Percentiles rank a stretch among this genome's conserved stretches.
These are phyloP conservation scores for Notechis scutatus DNA, from an alignment of 2,113 vertebrate genomes.

Conservation along the genomic window DNA sequence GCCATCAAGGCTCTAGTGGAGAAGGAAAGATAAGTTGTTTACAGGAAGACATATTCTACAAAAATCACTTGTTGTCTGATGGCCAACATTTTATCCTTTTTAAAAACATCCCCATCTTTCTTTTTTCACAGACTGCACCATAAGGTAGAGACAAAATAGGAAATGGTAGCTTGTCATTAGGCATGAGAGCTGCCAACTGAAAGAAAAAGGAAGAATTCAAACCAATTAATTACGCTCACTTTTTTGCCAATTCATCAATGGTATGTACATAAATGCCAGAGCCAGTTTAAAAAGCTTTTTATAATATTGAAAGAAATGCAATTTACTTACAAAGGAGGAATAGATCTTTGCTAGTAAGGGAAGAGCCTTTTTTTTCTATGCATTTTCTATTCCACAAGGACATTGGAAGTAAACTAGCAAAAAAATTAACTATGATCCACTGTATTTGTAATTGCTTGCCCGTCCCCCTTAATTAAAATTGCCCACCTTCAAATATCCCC, in stretches of 20 bases:
- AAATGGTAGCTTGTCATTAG: neutral
- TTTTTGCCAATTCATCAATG: neutral
- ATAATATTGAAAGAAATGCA: neutral
- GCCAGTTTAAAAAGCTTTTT: neutral
- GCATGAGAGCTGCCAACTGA: neutral
- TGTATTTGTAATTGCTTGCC: neutral
- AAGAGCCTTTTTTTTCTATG: neutral
- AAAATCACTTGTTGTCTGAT: neutral
- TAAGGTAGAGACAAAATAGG: neutral
- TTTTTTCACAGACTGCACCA: neutral
- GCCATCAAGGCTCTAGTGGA: neutral
- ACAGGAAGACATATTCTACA: neutral
- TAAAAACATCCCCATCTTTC: neutral
- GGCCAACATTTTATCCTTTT: neutral
- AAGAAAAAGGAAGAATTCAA: neutral
- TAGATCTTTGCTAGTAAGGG: neutral
- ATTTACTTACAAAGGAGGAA: neutral
- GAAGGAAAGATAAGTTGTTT: slow-evolving; percentile 3
- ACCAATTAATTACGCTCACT: neutral
- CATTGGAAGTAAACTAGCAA: neutral
- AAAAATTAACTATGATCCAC: neutral
- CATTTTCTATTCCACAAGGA: neutral
- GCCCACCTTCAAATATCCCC: neutral
- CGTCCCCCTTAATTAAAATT: neutral
- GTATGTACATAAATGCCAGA: neutral